These are phyloP conservation scores for Xestia xanthographa DNA, from an alignment of 2,888 invertebrate species.

Conservation along the genomic window DNA sequence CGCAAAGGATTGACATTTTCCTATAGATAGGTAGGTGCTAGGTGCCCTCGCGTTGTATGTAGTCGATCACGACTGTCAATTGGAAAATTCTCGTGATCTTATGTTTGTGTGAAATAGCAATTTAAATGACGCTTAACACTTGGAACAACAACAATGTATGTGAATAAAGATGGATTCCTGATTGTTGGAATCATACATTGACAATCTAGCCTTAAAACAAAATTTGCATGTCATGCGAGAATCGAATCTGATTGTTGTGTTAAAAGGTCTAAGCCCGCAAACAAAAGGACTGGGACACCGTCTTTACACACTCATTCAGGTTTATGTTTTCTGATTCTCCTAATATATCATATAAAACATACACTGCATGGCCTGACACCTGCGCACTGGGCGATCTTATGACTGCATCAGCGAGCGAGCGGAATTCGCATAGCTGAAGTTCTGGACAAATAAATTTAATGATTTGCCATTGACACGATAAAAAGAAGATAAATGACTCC, in stretches of 20 bases:
- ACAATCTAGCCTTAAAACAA: conserved; percentile 3
- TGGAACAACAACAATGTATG: conserved; percentile 8
- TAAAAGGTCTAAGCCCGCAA: too few relatives aligned
- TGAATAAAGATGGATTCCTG: conserved; percentile 2
- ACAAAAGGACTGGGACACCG: too few relatives aligned
- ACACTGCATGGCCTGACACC: too few relatives aligned
- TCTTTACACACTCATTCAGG: too few relatives aligned
- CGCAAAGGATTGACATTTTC: conserved; percentile 60
- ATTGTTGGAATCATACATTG: conserved; percentile 1
- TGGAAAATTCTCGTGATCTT: conserved; percentile 59
- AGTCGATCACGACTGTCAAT: conserved; percentile 60
- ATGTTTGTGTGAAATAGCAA: conserved; percentile 51
- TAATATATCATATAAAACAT: too few relatives aligned
- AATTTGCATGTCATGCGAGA: not conserved
- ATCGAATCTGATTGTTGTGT: not conserved
- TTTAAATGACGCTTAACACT: conserved; percentile 48
- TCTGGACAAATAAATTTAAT: too few relatives aligned
- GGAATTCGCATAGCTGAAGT: too few relatives aligned
- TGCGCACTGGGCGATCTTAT: too few relatives aligned
- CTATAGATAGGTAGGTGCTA: conserved; percentile 20
- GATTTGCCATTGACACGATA: too few relatives aligned
- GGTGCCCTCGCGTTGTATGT: conserved; percentile 40
- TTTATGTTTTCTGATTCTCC: too few relatives aligned
- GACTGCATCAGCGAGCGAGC: too few relatives aligned
- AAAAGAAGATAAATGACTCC: too few relatives aligned